phyloP scores from a whole-genome alignment of 2,888 invertebrate species.

The Eupithecia dodoneata region DNA sequence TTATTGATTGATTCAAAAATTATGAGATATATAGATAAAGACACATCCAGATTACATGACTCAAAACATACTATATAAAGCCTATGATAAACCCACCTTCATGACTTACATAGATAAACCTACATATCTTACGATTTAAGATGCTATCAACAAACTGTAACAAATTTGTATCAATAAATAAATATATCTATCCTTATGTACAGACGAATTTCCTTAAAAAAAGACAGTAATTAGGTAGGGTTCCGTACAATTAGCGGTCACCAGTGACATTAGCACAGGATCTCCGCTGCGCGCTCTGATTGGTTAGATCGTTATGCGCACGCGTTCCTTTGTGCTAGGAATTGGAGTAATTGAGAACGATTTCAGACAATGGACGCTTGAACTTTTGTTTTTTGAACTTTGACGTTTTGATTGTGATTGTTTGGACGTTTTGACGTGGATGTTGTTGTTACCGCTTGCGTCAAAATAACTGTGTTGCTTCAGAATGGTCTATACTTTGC shows the following conservation, averaged over 20 bases:
- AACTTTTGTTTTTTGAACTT: constrained; percentile 45
- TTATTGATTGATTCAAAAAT: too few species aligned
- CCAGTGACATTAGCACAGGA: constrained; percentile 68
- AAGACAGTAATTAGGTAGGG: not conserved
- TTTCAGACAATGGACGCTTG: constrained; percentile 47
- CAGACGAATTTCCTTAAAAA: not conserved
- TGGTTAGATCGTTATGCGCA: constrained; percentile 71
- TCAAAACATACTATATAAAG: too few species aligned
- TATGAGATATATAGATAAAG: too few species aligned
- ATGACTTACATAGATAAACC: too few species aligned
- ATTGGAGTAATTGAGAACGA: constrained; percentile 58
- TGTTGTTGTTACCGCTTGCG: not conserved
- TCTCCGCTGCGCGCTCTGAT: constrained; percentile 63
- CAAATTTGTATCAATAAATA: too few species aligned
- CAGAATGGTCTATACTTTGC: too few species aligned
- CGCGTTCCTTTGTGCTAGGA: constrained; percentile 53
- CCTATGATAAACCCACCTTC: too few species aligned
- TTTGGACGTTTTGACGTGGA: constrained; percentile 16
- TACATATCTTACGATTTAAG: too few species aligned
- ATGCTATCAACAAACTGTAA: too few species aligned
- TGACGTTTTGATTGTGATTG: constrained; percentile 51
- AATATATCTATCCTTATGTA: not conserved
- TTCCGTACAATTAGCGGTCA: constrained; percentile 21
- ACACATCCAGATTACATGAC: too few species aligned
- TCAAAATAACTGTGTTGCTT: not conserved